phyloP scores from a whole-genome alignment of 2,888 invertebrate species.

The Orthosia gothica region DNA sequence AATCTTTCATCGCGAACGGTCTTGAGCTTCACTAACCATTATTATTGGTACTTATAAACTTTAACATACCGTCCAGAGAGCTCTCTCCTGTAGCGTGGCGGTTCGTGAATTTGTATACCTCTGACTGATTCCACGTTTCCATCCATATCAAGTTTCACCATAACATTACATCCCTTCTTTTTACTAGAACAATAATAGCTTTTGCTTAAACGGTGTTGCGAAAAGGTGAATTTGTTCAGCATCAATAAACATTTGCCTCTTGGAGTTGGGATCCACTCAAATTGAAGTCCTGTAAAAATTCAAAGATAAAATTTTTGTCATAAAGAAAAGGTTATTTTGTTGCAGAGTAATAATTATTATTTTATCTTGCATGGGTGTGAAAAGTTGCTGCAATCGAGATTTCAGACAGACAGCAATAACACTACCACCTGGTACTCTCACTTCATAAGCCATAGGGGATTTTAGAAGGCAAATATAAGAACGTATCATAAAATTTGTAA shows the following conservation, averaged over 20 bases:
- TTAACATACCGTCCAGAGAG: slow-evolving; percentile 13
- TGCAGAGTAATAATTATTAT: no score
- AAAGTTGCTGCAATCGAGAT: no score
- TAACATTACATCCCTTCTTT: slow-evolving; percentile 31
- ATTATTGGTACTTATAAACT: background rate
- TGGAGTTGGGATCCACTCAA: slow-evolving; percentile 17
- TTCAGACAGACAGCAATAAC: no score
- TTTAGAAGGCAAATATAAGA: no score
- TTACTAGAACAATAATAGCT: slow-evolving; percentile 39
- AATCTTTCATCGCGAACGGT: no score
- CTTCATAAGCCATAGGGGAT: no score
- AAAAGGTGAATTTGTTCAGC: slow-evolving; percentile 31
- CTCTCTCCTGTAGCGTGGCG: slow-evolving; percentile 21
- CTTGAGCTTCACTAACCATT: no score
- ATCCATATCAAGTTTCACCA: slow-evolving; percentile 17
- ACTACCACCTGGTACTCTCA: no score
- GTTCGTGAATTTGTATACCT: slow-evolving; percentile 22
- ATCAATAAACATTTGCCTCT: slow-evolving; percentile 33
- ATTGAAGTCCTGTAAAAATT: background rate
- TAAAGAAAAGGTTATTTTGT: slow-evolving; percentile 15
- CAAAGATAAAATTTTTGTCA: background rate
- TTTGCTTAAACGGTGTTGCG: slow-evolving; percentile 22
- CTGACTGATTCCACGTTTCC: slow-evolving; percentile 8
- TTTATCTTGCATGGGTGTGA: background rate
- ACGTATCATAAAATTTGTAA: no score